Base-by-base conservation (phyloP, 2,797 vertebrate species). In the Myotis findleyi region DNA sequence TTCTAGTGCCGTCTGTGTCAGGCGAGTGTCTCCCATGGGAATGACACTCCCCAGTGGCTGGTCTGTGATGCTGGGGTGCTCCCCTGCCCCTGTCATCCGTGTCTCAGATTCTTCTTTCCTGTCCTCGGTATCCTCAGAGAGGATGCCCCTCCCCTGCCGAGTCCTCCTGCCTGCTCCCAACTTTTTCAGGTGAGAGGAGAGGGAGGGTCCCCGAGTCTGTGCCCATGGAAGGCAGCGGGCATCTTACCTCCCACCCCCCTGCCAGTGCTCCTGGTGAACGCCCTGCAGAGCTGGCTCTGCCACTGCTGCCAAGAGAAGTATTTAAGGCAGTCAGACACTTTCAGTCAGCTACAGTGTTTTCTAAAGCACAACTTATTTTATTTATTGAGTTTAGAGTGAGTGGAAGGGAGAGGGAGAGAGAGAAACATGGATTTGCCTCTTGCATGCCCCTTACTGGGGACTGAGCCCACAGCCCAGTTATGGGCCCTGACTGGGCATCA, bases 201-300 rank as follows among this genome's bases (percentile, higher is more conserved):
- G 44, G 1, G 7, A 10, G 17, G 30, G 30, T 27, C 53, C 72
- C 14, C 0, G 1, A 27, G 41, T 12, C 57, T 20, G 1, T 23
- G 57, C 10, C n/a, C 16, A 7, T 7, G 7, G 27, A 23, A 21
- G 83, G 38, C 68, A 44, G 51, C 38, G 2, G 20, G 17, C 0
- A 0, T 36, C 71, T 47, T 20, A 2, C 23, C 23, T 17, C 33
- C 18, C 2, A 9, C 1, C 41, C 33, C 44, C n/a, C n/a, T 14
- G 79, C 57, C 57, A 18, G 57, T 38, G 64, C 14, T 18, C 14
- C 47, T 16, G 8, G 47, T 5, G 9, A 53, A 25, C 13, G 17
- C 23, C n/a, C 12, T 11, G 6, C 14, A 21, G 62, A 68, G 23
- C 44, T 17, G 30, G 57, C 79, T 21, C 27, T 62, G 79, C 71